phyloP scores from a whole-genome alignment of 2,113 vertebrate genomes.

The Nesogale talazaci region DNA sequence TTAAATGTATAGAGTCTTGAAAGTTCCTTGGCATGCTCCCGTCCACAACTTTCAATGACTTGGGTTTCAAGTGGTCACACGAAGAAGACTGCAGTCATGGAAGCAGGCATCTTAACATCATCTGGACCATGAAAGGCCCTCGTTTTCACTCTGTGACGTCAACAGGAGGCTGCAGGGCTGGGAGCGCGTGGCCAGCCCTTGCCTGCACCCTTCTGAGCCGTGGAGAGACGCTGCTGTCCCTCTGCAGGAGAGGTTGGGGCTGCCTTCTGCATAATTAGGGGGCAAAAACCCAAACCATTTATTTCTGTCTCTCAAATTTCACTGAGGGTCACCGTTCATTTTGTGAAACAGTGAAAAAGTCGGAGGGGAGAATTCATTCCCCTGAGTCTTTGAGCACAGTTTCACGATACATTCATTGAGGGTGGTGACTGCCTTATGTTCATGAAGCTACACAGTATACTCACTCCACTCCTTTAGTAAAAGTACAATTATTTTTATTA shows the following conservation, averaged over 20 bases:
- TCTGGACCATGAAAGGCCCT: slow-evolving; percentile 20
- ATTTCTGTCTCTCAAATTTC: slow-evolving; percentile 1
- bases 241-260: not conserved
- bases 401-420: slow-evolving; percentile 30
- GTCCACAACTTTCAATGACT: slow-evolving; percentile 35
- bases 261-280: not conserved
- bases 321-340: slow-evolving; percentile 26
- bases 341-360: slow-evolving; percentile 13
- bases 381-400: slow-evolving; percentile 22
- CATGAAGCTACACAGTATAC: slow-evolving; percentile 4
- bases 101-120: not conserved
- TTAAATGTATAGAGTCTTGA: slow-evolving; percentile 40
- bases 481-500: slow-evolving; percentile 35
- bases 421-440: slow-evolving; percentile 37
- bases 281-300: not conserved
- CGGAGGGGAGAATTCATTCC: not conserved
- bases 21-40: slow-evolving; percentile 23
- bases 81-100: not conserved
- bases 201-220: not conserved
- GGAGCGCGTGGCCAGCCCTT: not conserved
- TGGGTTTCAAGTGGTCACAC: slow-evolving; percentile 8
- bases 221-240: not conserved
- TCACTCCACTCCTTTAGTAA: not conserved
- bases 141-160: slow-evolving; percentile 9
- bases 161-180: not conserved